Percentiles rank a stretch among this genome's conserved stretches.
Conservation (phyloP, 2,888 invertebrate genomes). For the Tenthredo scrophulariae region DNA sequence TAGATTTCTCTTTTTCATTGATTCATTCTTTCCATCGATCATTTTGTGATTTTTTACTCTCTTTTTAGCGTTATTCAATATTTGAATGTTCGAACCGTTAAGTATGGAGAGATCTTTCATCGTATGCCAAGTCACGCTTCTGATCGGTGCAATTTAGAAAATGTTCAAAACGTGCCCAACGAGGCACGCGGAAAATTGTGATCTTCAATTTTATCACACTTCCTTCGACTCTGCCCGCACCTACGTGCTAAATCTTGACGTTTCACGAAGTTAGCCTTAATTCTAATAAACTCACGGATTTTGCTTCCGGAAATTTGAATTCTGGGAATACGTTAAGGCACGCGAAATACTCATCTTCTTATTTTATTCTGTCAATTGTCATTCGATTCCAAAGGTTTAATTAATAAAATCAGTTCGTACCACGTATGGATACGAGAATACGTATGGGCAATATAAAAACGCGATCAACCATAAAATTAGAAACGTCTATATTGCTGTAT, state of each 20-base stretch:
- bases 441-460: neutral
- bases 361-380: too few relatives aligned
- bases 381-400: neutral
- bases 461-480: neutral
- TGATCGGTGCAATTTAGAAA: conserved; percentile 28
- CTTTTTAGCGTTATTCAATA: neutral
- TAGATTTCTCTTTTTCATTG: neutral
- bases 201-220: conserved; percentile 39
- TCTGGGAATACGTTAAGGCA: neutral
- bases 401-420: neutral
- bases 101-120: neutral
- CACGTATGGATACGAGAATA: neutral
- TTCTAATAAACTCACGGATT: neutral
- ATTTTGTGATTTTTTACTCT: neutral
- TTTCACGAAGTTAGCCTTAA: neutral
- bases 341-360: too few relatives aligned
- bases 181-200: conserved; percentile 22
- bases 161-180: conserved; percentile 44
- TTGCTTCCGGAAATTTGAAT: neutral
- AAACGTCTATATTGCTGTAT: neutral
- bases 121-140: conserved; percentile 41
- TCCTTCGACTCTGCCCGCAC: neutral
- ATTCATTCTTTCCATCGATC: neutral
- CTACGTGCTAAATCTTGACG: neutral
- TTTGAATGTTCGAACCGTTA: neutral